These are phyloP conservation scores for Macroramphosus scolopax DNA, from an alignment of 2,797 vertebrate species.

Conservation along the genomic window DNA sequence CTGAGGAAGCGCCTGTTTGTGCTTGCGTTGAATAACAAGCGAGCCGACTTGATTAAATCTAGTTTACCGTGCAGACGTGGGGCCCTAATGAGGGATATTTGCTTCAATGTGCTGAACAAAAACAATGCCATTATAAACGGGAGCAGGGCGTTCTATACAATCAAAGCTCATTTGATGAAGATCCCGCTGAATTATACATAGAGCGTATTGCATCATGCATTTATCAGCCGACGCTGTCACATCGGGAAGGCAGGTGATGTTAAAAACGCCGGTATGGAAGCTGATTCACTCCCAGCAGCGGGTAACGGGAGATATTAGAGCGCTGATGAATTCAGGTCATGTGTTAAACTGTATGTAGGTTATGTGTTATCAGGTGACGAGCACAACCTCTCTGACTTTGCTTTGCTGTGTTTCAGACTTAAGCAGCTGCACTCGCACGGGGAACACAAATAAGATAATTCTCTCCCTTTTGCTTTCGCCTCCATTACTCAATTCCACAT, in stretches of 20 bases:
- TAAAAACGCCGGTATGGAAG: background rate
- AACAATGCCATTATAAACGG: conserved; percentile 38
- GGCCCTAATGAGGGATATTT: conserved; percentile 54
- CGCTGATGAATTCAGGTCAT: conserved; percentile 30
- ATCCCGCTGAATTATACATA: conserved; percentile 40
- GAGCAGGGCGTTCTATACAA: conserved; percentile 15
- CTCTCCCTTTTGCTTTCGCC: conserved; percentile 15
- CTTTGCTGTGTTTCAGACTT: conserved; percentile 6
- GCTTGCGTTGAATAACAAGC: conserved; percentile 40
- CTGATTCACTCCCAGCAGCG: conserved; percentile 5
- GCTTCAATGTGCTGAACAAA: conserved; percentile 45
- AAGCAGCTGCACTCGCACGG: too few species aligned
- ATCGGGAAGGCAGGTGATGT: conserved; percentile 1
- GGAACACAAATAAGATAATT: conserved; percentile 4
- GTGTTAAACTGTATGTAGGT: conserved; percentile 15
- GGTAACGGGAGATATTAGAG: background rate
- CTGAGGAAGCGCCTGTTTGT: conserved; percentile 16
- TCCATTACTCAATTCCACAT: conserved; percentile 29
- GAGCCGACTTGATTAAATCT: conserved; percentile 55
- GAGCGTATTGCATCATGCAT: conserved; percentile 27
- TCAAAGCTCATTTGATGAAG: conserved; percentile 34
- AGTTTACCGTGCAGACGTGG: conserved; percentile 46
- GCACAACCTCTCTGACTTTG: conserved; percentile 32
- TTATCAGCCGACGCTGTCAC: conserved; percentile 22
- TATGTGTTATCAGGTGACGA: conserved; percentile 15